Percentiles rank a stretch among this genome's conserved stretches.
Conservation (phyloP, 2,113 vertebrate species). For the Trichomycterus rosablanca region DNA sequence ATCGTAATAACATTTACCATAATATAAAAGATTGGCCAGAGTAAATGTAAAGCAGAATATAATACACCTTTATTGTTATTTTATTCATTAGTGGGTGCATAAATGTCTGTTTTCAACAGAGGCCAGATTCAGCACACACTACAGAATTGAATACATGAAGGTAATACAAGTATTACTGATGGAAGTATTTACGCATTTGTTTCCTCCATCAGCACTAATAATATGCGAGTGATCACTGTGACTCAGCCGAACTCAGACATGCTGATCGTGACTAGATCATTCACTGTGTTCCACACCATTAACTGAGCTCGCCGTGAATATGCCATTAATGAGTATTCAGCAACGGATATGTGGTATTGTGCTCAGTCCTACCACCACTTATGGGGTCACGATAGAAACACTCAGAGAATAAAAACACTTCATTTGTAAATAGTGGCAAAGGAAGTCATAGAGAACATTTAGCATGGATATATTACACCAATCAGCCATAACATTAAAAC, state of each 20-base stretch:
- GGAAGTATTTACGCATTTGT: constrained; percentile 22
- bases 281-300: constrained; percentile 58
- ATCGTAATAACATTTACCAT: too few relatives aligned
- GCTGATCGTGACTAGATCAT: constrained; percentile 48
- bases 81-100: background rate
- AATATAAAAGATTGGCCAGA: too few relatives aligned
- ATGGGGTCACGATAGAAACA: constrained; percentile 53
- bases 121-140: background rate
- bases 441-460: constrained; percentile 2
- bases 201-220: constrained; percentile 12
- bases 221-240: constrained; percentile 25
- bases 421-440: constrained; percentile 30
- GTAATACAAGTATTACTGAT: constrained; percentile 3
- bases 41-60: background rate
- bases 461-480: too few relatives aligned
- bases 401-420: constrained; percentile 8
- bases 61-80: background rate
- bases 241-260: constrained; percentile 29
- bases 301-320: constrained; percentile 43
- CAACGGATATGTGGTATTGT: constrained; percentile 54
- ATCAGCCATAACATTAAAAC: too few relatives aligned
- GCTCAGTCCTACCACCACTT: constrained; percentile 55
- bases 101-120: background rate
- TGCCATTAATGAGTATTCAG: constrained; percentile 53
- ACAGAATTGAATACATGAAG: background rate